A percentile compares a stretch with the other conserved stretches of the same genome.
phyloP scores from a whole-genome alignment of 2,888 invertebrate species.

The Macrosoma leucophasiata region DNA sequence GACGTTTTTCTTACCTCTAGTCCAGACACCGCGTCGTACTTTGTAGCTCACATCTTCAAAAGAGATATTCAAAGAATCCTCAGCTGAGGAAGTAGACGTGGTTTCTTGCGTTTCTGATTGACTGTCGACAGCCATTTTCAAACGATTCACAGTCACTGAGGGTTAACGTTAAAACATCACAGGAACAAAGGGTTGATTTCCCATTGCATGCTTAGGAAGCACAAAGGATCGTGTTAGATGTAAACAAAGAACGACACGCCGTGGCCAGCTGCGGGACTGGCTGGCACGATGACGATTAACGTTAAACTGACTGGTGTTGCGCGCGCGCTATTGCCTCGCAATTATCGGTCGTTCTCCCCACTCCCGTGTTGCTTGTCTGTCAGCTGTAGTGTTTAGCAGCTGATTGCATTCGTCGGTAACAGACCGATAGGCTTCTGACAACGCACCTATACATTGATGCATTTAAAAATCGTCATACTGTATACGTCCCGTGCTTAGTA shows the following conservation, averaged over 20 bases:
- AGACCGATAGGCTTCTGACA: conserved; percentile 17
- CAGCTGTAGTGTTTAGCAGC: conserved; percentile 34
- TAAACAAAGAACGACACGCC: conserved; percentile 52
- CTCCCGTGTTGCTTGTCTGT: conserved; percentile 36
- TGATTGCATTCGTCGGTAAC: conserved; percentile 33
- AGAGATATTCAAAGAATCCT: conserved; percentile 76
- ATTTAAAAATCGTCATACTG: too few species aligned
- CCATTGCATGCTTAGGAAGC: conserved; percentile 42
- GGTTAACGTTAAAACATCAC: conserved; percentile 33
- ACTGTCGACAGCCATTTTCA: conserved; percentile 52
- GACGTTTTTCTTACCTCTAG: conserved; percentile 58
- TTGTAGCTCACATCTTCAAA: conserved; percentile 80
- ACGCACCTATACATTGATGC: too few species aligned
- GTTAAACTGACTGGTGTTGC: conserved; percentile 28
- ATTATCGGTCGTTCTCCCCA: conserved; percentile 63
- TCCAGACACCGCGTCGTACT: conserved; percentile 76
- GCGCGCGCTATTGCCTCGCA: conserved; percentile 25
- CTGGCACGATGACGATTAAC: conserved; percentile 33
- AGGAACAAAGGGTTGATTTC: conserved; percentile 33
- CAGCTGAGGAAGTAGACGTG: conserved; percentile 51
- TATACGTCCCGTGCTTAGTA: too few species aligned
- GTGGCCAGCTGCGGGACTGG: conserved; percentile 29
- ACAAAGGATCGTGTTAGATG: conserved; percentile 51
- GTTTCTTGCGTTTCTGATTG: conserved; percentile 57
- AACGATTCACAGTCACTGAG: conserved; percentile 37